Evolutionary conservation across 64 coral and sea anemone species (phyloP).

Genomic region (Acropora tenuis): DNA sequence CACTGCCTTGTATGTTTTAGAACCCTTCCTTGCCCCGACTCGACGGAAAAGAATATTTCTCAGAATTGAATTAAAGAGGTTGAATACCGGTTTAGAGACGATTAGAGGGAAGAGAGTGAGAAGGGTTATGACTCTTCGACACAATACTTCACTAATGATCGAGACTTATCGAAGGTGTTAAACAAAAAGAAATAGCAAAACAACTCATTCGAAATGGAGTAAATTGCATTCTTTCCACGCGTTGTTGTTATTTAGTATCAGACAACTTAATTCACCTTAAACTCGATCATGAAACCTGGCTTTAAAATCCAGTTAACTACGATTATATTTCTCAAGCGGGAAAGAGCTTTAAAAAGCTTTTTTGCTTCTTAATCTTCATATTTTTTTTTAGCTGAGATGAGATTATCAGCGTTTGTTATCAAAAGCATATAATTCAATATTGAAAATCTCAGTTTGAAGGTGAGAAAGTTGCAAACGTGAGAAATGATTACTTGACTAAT

Average conservation of each 20-base stretch:
- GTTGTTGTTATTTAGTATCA: not conserved
- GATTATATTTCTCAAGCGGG: not conserved
- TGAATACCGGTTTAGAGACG: no score
- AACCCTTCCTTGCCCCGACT: no score
- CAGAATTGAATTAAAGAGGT: no score
- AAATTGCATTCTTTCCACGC: not conserved
- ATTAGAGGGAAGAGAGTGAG: no score
- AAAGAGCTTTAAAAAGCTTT: not conserved
- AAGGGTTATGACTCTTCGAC: no score
- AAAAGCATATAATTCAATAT: not conserved
- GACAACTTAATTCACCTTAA: not conserved
- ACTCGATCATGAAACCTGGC: not conserved
- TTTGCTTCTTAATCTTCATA: not conserved
- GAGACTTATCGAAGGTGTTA: no score
- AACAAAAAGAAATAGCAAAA: not conserved
- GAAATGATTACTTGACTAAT: not conserved
- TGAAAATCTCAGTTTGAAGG: not conserved
- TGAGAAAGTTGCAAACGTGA: not conserved
- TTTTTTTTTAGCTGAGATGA: not conserved
- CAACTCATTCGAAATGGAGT: not conserved
- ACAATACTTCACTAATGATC: no score
- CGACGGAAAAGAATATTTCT: no score
- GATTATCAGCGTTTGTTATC: not conserved
- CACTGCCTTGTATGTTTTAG: no score
- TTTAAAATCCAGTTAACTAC: not conserved